These are phyloP conservation scores for Suricata suricatta DNA, from an alignment of 2,113 vertebrate genomes.

Conservation along the genomic window DNA sequence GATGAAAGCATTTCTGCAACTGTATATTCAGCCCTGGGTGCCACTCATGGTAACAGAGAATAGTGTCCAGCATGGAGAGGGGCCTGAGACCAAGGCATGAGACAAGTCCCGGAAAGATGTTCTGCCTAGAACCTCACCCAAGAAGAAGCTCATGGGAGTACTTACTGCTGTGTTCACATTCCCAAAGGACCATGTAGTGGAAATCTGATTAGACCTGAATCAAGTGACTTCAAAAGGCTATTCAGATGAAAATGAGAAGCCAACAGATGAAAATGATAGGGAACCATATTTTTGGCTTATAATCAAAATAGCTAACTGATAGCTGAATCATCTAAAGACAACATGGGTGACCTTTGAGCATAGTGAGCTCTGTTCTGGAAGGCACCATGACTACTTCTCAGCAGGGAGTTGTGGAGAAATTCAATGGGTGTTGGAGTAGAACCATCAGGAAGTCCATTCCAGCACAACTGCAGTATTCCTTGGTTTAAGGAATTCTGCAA, in stretches of 20 bases:
- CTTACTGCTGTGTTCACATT: neutral
- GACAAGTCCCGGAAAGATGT: neutral
- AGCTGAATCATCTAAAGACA: neutral
- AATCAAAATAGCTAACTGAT: neutral
- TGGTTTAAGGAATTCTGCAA: neutral
- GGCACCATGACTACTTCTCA: neutral
- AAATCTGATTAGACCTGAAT: neutral
- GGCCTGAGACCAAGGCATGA: neutral
- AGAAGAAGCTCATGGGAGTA: neutral
- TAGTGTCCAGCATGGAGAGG: neutral
- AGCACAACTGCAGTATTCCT: neutral
- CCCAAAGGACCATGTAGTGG: neutral
- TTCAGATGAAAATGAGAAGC: neutral
- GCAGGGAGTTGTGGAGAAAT: neutral
- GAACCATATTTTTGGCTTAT: neutral
- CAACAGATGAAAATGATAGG: neutral
- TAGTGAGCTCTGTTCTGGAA: neutral
- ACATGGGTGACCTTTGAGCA: neutral
- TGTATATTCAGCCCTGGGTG: neutral
- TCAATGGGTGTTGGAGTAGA: neutral
- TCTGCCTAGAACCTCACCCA: neutral
- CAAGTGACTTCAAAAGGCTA: neutral
- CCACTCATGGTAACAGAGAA: neutral
- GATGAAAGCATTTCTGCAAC: neutral
- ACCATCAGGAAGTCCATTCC: neutral